These are phyloP conservation scores for Prosapia bicincta DNA, from an alignment of 2,888 invertebrate species.

Conservation along the genomic window DNA sequence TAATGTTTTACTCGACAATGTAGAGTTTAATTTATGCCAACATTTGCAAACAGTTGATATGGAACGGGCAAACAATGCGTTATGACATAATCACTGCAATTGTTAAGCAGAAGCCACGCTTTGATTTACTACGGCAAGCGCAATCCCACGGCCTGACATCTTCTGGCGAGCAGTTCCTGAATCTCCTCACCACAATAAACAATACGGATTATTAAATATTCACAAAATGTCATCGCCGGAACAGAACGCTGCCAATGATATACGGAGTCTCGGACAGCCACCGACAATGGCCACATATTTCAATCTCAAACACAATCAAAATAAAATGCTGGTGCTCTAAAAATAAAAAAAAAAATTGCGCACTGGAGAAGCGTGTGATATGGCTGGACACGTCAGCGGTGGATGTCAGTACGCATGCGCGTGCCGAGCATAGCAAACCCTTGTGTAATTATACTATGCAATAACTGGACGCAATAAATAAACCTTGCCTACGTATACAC, in stretches of 20 bases:
- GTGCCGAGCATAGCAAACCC: conserved; percentile 11
- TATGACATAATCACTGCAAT: background rate
- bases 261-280: background rate
- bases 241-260: background rate
- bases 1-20: too few species aligned
- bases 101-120: too few species aligned
- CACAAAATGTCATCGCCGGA: background rate
- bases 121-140: too few species aligned
- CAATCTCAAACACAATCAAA: background rate
- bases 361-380: background rate
- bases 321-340: background rate
- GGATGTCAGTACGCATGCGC: too few species aligned
- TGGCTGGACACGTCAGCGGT: background rate
- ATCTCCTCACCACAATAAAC: background rate
- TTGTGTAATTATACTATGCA: conserved; percentile 24
- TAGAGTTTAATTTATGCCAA: too few species aligned
- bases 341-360: background rate
- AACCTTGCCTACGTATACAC: background rate
- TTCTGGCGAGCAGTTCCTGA: background rate
- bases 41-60: too few species aligned
- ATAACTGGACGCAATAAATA: conserved; percentile 21
- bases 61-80: too few species aligned
- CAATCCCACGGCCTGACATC: background rate
- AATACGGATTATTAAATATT: background rate
- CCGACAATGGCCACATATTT: background rate